phyloP scores from a whole-genome alignment of 2,888 invertebrate species.

The Hololepta plana region DNA sequence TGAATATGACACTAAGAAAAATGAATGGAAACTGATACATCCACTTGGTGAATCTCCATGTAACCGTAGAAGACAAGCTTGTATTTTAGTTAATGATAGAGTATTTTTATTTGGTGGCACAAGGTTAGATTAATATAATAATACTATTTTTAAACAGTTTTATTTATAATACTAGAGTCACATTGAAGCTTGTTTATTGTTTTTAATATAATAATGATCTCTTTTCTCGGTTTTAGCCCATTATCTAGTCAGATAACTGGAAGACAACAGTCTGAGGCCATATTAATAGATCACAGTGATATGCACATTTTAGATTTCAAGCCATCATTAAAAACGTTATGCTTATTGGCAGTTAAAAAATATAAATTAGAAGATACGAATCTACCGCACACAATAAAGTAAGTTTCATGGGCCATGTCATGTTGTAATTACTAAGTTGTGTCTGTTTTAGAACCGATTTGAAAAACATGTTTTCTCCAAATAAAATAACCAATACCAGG shows the following conservation, averaged over 20 bases:
- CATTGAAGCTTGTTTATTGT: too few species aligned
- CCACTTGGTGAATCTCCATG: slow-evolving; percentile 42
- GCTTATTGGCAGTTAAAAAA: slow-evolving; percentile 46
- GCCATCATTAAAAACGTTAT: slow-evolving; percentile 54
- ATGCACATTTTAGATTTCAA: slow-evolving; percentile 65
- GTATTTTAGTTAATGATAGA: slow-evolving; percentile 51
- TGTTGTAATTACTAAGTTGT: slow-evolving; percentile 1
- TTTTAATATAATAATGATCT: too few species aligned
- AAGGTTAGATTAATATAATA: too few species aligned
- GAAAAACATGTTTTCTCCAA: slow-evolving; percentile 49
- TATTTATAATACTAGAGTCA: too few species aligned
- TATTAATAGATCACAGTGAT: slow-evolving; percentile 79
- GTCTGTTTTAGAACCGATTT: slow-evolving; percentile 40
- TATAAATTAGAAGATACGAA: slow-evolving; percentile 41
- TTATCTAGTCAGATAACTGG: too few species aligned
- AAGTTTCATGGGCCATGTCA: slow-evolving; percentile 19
- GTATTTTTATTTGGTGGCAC: slow-evolving; percentile 84
- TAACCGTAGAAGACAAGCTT: slow-evolving; percentile 58
- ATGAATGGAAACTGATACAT: slow-evolving; percentile 39
- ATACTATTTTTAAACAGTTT: not conserved
- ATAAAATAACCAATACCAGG: slow-evolving; percentile 38
- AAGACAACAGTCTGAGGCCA: too few species aligned
- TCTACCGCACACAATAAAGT: slow-evolving; percentile 47
- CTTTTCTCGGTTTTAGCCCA: too few species aligned
- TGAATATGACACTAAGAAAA: slow-evolving; percentile 45